Conservation (phyloP, 2,113 vertebrate species). For the Protobothrops flavoviridis region DNA sequence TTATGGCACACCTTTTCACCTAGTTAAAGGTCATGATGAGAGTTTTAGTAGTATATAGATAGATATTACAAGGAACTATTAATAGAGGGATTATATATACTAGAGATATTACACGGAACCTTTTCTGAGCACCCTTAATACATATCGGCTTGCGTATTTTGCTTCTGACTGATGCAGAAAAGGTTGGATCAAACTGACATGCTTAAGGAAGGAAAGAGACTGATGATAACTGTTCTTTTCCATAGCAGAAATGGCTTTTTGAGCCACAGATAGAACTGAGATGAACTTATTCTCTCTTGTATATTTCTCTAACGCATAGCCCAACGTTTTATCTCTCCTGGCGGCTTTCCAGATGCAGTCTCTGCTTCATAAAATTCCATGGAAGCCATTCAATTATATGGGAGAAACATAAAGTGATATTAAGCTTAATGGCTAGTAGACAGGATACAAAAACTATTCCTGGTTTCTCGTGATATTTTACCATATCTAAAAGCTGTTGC, state of each 20-base stretch:
- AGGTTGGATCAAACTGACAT: not conserved
- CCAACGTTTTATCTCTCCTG: not conserved
- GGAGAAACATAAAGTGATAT: not conserved
- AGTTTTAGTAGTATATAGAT: not conserved
- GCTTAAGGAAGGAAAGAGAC: not conserved
- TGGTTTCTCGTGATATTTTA: not conserved
- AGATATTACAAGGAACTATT: not conserved
- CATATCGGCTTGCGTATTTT: not conserved
- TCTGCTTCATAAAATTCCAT: not conserved
- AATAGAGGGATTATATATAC: not conserved
- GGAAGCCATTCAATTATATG: not conserved
- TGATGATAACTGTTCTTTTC: not conserved
- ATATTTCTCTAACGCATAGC: not conserved
- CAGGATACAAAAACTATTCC: not conserved
- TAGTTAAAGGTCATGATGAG: not conserved
- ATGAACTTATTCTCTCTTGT: not conserved
- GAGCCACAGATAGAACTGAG: not conserved
- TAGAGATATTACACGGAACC: not conserved
- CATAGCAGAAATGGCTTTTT: not conserved
- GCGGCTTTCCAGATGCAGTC: not conserved
- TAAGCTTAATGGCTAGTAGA: not conserved
- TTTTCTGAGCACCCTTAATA: not conserved
- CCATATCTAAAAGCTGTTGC: not conserved
- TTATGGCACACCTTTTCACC: not conserved
- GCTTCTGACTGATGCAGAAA: not conserved